phyloP scores from a whole-genome alignment of 2,797 vertebrate species.

The Luscinia megarhynchos region DNA sequence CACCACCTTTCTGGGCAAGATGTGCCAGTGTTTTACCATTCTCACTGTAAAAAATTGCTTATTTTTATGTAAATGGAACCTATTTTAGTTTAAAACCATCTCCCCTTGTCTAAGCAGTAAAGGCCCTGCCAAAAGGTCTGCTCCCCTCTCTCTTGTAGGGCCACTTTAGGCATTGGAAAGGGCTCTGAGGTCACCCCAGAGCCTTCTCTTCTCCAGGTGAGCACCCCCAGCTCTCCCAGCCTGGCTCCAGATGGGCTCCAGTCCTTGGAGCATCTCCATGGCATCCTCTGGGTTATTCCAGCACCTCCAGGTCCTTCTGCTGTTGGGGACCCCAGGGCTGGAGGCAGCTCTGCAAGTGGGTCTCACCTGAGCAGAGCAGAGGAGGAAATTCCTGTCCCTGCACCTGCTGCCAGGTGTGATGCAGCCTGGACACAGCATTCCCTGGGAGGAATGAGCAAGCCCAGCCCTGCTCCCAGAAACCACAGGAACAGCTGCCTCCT shows the following conservation, averaged over 20 bases:
- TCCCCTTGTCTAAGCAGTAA: accelerated
- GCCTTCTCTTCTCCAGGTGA: neutral
- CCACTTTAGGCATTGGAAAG: neutral
- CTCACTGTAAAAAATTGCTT: accelerated
- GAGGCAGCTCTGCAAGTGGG: accelerated
- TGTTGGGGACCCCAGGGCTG: accelerated
- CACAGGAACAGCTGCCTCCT: neutral
- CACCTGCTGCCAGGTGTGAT: accelerated
- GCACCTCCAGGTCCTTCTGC: accelerated
- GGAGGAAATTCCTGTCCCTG: neutral
- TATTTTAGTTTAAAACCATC: neutral
- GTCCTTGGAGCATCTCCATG: accelerated
- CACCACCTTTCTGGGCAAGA: neutral
- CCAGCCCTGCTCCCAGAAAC: neutral
- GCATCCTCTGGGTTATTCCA: accelerated
- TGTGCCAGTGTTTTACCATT: neutral
- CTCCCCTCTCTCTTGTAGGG: accelerated
- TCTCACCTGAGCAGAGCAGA: accelerated
- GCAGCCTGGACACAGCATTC: accelerated
- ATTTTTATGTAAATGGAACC: neutral
- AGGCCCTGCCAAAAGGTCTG: neutral
- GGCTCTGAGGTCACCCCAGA: accelerated
- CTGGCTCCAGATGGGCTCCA: neutral
- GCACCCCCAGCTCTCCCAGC: neutral
- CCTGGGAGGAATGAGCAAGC: neutral